Evolutionary conservation across 2,888 invertebrate genomes (phyloP), one percentile per base, ranked within the genome.

Genomic region (Dynastes maya): DNA sequence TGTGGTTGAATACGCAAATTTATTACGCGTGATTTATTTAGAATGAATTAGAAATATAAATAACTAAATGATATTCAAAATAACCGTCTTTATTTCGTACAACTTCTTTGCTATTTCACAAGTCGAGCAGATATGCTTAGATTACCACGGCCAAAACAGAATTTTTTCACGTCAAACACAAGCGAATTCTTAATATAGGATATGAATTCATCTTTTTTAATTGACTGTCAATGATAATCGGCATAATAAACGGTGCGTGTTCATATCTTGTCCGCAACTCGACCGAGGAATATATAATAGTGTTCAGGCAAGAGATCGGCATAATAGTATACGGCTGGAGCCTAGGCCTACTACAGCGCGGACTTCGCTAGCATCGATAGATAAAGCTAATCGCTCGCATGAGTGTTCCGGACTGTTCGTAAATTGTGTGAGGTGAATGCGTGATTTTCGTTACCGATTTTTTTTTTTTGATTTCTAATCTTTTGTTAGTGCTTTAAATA

Each of bases 121-220:
- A 37, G 37, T 37, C 45, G 45, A 45, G 11, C 11, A 45, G 9
- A 11, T 45, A 9, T 11, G 8, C 11, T 1, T 8, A 6, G 16
- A 53, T 53, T 2, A 3, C 53, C 0, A 53, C 53, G n/a, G 53
- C 13, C 53, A n/a, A 53, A 53, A 16, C 16, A 11, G 16, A 27
- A 45, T 6, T 67, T 45, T 67, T 67, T 67, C 45, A 32, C 64
- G 65, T 65, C 65, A 65, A 40, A 65, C 65, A 53, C 53, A 16
- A 53, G 16, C 3, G 5, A n/a, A 71, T 77, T 77, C 70, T 77
- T 77, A 77, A 61, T 77, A 77, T 77, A 70, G 71, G 51, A 63
- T 71, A 63, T 77, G 77, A 77, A 71, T 77, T 71, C 77, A 72
- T 72, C 58, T 71, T 58, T 71, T 58, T 58, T 72, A 72, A 72